Conservation (phyloP, 2,797 vertebrate species). For the Podargus strigoides region DNA sequence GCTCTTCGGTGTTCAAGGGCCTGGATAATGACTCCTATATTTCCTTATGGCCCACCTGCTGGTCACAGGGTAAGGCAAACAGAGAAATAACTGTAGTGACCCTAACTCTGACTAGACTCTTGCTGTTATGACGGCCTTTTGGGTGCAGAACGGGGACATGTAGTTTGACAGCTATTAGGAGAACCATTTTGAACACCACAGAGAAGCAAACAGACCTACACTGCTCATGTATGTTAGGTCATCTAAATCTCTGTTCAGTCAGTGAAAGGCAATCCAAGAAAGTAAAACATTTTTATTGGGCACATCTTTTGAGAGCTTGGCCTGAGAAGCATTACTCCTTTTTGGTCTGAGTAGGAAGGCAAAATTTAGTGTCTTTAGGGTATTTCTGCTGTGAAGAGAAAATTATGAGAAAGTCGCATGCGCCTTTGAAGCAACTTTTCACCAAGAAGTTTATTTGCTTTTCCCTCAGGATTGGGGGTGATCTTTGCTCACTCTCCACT, state of each 20-base stretch:
- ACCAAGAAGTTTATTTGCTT: neutral
- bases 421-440: neutral
- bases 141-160: neutral
- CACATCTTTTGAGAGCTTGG: neutral
- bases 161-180: neutral
- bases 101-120: neutral
- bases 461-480: neutral
- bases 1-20: neutral
- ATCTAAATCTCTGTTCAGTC: neutral
- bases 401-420: accelerated
- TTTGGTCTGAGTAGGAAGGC: neutral
- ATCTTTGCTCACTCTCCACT: neutral
- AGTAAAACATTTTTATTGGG: neutral
- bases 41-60: neutral
- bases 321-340: neutral
- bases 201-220: neutral
- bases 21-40: neutral
- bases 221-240: neutral
- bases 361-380: neutral
- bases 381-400: neutral
- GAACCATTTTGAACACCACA: neutral
- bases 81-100: neutral
- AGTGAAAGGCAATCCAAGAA: neutral
- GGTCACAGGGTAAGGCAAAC: neutral
- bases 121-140: neutral